These are phyloP conservation scores for Aricia artaxerxes DNA, from an alignment of 2,888 invertebrate species.

Conservation along the genomic window DNA sequence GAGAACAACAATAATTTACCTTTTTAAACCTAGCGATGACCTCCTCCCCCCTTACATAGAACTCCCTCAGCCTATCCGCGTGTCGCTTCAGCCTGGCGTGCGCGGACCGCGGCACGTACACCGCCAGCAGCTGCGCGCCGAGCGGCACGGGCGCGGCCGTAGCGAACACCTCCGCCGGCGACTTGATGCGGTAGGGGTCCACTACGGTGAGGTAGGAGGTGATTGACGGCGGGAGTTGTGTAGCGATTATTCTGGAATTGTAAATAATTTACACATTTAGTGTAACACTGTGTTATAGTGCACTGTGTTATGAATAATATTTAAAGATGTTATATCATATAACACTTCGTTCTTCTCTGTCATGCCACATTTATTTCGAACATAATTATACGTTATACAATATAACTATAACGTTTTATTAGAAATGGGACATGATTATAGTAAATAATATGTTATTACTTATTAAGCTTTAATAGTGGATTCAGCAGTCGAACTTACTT, in stretches of 20 bases:
- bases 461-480: no score
- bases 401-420: no score
- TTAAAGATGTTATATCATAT: no score
- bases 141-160: slow-evolving; percentile 87
- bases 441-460: no score
- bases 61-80: slow-evolving; percentile 60
- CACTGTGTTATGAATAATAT: no score
- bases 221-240: slow-evolving; percentile 86
- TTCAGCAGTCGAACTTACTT: no score
- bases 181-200: slow-evolving; percentile 91
- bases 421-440: no score
- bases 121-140: slow-evolving; percentile 89
- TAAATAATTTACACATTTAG: no score
- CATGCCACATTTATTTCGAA: no score
- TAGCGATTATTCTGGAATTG: slow-evolving; percentile 86
- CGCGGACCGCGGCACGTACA: slow-evolving; percentile 85
- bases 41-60: slow-evolving; percentile 67
- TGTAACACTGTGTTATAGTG: no score
- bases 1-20: slow-evolving; percentile 46
- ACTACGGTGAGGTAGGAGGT: slow-evolving; percentile 90
- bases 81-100: slow-evolving; percentile 74
- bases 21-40: slow-evolving; percentile 69
- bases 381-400: no score
- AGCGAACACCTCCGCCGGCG: slow-evolving; percentile 85
- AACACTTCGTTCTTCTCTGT: no score